These are phyloP conservation scores for Plebejus anna DNA, from an alignment of 2,888 invertebrate species.

Conservation along the genomic window DNA sequence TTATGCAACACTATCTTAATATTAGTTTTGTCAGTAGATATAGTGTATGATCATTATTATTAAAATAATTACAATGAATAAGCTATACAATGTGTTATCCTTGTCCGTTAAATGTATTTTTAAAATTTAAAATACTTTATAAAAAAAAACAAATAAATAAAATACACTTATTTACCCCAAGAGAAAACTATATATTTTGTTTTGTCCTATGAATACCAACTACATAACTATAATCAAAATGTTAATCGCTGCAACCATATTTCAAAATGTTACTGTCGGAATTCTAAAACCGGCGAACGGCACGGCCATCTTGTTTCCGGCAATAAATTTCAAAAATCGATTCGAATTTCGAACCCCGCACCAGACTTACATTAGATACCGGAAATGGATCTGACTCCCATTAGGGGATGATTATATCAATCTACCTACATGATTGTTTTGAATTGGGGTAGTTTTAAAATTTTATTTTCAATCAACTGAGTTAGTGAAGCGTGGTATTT, in stretches of 20 bases:
- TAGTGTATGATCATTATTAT: neutral
- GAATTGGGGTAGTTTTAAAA: neutral
- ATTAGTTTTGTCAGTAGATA: too few species aligned
- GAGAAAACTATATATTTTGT: neutral
- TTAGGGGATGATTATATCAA: slow-evolving; percentile 15
- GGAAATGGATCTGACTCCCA: slow-evolving; percentile 18
- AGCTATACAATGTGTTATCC: too few species aligned
- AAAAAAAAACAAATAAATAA: too few species aligned
- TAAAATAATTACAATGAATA: neutral
- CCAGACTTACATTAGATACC: slow-evolving; percentile 6
- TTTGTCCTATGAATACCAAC: neutral
- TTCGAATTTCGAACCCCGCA: slow-evolving; percentile 13
- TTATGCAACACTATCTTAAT: too few species aligned
- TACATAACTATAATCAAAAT: neutral
- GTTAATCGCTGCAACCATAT: neutral
- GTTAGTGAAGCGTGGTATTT: neutral
- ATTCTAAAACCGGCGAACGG: slow-evolving; percentile 6
- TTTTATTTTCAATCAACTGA: neutral
- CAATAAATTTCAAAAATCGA: slow-evolving; percentile 19
- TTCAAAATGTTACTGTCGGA: slow-evolving; percentile 15
- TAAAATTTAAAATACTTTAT: too few species aligned
- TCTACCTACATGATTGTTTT: slow-evolving; percentile 16
- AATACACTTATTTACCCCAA: too few species aligned
- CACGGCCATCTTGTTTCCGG: slow-evolving; percentile 18
- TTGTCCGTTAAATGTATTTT: too few species aligned